These are phyloP conservation scores for Stichopus chloronotus DNA, from an alignment of 35 echinoderm and acorn worm species.

Conservation along the genomic window DNA sequence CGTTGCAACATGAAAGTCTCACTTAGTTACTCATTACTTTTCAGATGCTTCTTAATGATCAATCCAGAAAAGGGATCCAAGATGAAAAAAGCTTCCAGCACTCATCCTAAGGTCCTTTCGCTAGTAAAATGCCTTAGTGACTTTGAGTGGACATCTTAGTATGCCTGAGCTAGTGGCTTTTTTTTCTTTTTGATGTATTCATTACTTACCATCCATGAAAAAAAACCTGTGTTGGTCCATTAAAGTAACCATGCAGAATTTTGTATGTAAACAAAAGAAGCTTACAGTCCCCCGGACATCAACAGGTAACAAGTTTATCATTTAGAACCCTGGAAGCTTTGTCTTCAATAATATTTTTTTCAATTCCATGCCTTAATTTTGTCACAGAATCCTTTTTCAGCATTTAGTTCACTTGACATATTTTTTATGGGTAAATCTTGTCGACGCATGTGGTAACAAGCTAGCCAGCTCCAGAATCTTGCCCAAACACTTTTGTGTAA, in stretches of 20 bases:
- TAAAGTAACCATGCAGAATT: not conserved
- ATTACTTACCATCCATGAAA: not conserved
- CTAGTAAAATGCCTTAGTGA: not conserved
- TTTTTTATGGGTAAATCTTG: constrained; percentile 5
- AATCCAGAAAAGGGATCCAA: not conserved
- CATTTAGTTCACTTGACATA: constrained; percentile 5
- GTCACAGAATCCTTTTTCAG: not conserved
- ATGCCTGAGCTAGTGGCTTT: not conserved
- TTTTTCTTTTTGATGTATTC: constrained; percentile 1
- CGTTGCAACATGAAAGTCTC: not conserved
- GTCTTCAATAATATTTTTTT: not conserved
- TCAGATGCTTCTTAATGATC: not conserved
- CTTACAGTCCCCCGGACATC: not conserved
- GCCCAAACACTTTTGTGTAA: not conserved
- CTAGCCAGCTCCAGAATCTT: constrained; percentile 10
- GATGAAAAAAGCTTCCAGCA: not conserved
- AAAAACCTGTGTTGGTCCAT: not conserved
- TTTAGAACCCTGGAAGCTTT: not conserved
- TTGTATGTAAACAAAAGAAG: not conserved
- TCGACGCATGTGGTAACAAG: not conserved
- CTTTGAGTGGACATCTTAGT: constrained; percentile 6
- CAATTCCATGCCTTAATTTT: constrained; percentile 10
- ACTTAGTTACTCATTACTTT: not conserved
- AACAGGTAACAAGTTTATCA: not conserved
- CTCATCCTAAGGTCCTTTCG: not conserved